These are phyloP conservation scores for Heterocephalus glaber DNA, from an alignment of 2,113 vertebrate species.

Conservation along the genomic window DNA sequence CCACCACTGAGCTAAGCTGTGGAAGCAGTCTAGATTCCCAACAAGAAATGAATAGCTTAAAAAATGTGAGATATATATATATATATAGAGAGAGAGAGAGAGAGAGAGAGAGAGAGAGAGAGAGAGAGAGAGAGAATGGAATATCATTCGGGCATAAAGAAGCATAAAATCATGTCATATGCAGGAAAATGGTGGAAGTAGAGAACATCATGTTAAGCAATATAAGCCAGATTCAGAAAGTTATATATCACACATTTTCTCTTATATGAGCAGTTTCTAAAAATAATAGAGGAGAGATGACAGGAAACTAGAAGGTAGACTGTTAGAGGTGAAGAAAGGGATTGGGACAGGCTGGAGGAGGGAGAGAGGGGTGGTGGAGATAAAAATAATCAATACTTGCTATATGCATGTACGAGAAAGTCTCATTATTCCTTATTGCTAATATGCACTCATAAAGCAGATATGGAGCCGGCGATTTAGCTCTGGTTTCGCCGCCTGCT, in stretches of 20 bases:
- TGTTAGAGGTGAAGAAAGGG: background rate
- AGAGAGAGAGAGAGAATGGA: too few relatives aligned
- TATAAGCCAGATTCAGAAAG: background rate
- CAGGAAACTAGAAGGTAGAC: background rate
- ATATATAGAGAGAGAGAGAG: too few relatives aligned
- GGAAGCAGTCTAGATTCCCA: background rate
- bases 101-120: too few relatives aligned
- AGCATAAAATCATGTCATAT: background rate
- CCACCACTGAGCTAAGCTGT: background rate
- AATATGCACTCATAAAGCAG: background rate
- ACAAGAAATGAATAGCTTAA: background rate
- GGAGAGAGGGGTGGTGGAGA: background rate
- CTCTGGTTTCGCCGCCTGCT: too few relatives aligned
- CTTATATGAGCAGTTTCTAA: background rate
- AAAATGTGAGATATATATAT: background rate
- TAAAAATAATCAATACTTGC: background rate
- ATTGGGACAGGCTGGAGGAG: background rate
- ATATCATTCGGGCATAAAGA: background rate
- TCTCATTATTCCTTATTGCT: background rate
- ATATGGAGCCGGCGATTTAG: too few relatives aligned
- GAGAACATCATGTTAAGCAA: background rate
- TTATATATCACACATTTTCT: background rate
- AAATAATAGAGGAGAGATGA: background rate
- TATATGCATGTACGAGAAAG: background rate
- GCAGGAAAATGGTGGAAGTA: background rate